Evolutionary conservation across 1,140 invertebrate species (phyloP), one percentile per base, ranked within the genome.

Genomic region (Nasonia giraulti): DNA sequence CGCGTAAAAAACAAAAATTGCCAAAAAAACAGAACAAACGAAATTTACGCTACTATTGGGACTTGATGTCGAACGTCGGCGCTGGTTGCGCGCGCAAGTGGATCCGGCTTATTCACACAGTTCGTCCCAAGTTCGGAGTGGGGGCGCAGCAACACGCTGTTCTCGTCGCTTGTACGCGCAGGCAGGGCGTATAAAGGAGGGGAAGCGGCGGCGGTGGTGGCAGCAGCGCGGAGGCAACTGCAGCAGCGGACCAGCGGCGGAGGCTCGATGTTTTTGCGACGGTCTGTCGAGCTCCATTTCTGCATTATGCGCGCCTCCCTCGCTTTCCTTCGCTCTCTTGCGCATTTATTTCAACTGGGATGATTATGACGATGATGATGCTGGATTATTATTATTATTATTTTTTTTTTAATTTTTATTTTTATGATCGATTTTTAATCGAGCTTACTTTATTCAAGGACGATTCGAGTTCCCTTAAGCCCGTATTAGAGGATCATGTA

Each of bases 211-310:
- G 14, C 1, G 27, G 27, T 62, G 71, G 44, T 55, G 78, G 87
- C 83, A 86, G n/a, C n/a, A 80, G 81, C 78, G 83, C 82, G 87
- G 73, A 84, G 87, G 89, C 87, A 44, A 44, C 40, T 44, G 88
- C 86, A 85, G 33, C 33, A 87, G 66, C 68, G 27, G 68, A 47
- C 5, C 75, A 76, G 55, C 66, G 55, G 20, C 73, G 82, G 66
- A 37, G 33, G 50, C n/a, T 83, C 66, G 75, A 90, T 90, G 89
- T 89, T 90, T 90, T 90, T 87, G 80, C 88, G 37, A 90, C 71
- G 86, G 86, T 85, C 74, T 37, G 50, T 33, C 62, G 37, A 82
- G 20, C 55, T 62, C 55, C 17, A 50, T 14, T 33, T 37, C 12
- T 20, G 44, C 44, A 44, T 31, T 33, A 31, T 23, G 27, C n/a